Evolutionary conservation across 2,888 invertebrate genomes (phyloP).

Genomic region (Athrips mouffetella): DNA sequence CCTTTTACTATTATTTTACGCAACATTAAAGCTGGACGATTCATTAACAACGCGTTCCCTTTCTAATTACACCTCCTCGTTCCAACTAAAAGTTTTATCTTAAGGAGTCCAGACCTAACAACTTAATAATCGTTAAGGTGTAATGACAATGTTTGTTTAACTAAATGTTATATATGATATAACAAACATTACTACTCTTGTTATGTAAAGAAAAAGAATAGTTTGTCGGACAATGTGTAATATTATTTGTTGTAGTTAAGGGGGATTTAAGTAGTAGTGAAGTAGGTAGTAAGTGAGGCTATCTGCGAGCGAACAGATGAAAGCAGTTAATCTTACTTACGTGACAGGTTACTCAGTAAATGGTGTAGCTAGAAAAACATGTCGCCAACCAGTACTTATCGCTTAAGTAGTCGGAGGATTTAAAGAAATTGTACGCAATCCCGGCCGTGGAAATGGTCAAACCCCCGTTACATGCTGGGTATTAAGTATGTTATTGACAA

Average conservation of each 20-base stretch:
- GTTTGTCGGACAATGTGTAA: too few species aligned
- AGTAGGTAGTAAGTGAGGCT: neutral
- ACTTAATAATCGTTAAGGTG: constrained; percentile 12
- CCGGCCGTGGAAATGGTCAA: neutral
- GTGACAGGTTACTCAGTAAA: constrained; percentile 14
- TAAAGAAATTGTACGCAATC: constrained; percentile 7
- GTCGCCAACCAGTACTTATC: neutral
- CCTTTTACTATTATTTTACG: constrained; percentile 3
- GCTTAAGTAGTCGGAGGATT: constrained; percentile 5
- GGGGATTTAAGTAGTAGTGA: neutral
- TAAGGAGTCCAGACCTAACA: neutral
- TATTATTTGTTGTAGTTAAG: too few species aligned
- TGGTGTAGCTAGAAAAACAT: constrained; percentile 9
- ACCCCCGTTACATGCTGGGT: neutral
- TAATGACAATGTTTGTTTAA: constrained; percentile 12
- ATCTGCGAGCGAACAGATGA: constrained; percentile 6
- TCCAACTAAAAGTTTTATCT: constrained; percentile 6
- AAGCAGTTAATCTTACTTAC: constrained; percentile 10
- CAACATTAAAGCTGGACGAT: constrained; percentile 1
- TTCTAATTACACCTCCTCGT: constrained; percentile 15
- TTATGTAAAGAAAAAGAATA: too few species aligned
- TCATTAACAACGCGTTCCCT: constrained; percentile 12
- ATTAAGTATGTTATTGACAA: neutral
- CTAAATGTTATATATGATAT: neutral
- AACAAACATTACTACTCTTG: constrained; percentile 4